Percentiles rank a stretch among this genome's conserved stretches.
Evolutionary conservation across 1,140 invertebrate species (phyloP).

Genomic region (Atta cephalotes): DNA sequence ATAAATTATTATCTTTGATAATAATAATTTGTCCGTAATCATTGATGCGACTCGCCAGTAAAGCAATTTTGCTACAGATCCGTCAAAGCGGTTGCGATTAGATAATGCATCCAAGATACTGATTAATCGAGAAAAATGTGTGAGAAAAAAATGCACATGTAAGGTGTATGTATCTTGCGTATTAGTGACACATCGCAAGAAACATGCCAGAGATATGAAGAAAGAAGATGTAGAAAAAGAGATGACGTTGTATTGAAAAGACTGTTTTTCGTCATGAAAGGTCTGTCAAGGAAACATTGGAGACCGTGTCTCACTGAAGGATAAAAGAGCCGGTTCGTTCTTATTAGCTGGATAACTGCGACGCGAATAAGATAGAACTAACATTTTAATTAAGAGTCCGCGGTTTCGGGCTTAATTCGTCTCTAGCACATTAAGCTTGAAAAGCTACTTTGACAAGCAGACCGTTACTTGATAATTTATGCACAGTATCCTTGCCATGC

Average conservation of each 20-base stretch:
- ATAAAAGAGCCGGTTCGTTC: conserved; percentile 27
- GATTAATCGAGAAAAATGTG: not conserved
- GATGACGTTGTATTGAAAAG: not conserved
- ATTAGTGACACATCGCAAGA: not conserved
- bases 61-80: not conserved
- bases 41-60: not conserved
- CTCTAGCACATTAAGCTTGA: not conserved
- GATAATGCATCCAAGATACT: not conserved
- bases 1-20: not conserved
- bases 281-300: conserved; percentile 17
- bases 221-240: not conserved
- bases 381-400: conserved; percentile 65
- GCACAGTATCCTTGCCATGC: not conserved
- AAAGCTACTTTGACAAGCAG: not conserved
- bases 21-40: not conserved
- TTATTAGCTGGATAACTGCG: conserved; percentile 51
- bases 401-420: conserved; percentile 29
- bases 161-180: not conserved
- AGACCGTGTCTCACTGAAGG: not conserved
- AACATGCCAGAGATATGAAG: not conserved
- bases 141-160: no score
- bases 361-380: conserved; percentile 39
- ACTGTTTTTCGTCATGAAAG: conserved; percentile 32
- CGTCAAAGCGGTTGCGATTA: conserved; percentile 5
- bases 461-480: not conserved